These are phyloP conservation scores for Sylvicapra grimmia DNA, from an alignment of 2,113 vertebrate genomes.

Conservation along the genomic window DNA sequence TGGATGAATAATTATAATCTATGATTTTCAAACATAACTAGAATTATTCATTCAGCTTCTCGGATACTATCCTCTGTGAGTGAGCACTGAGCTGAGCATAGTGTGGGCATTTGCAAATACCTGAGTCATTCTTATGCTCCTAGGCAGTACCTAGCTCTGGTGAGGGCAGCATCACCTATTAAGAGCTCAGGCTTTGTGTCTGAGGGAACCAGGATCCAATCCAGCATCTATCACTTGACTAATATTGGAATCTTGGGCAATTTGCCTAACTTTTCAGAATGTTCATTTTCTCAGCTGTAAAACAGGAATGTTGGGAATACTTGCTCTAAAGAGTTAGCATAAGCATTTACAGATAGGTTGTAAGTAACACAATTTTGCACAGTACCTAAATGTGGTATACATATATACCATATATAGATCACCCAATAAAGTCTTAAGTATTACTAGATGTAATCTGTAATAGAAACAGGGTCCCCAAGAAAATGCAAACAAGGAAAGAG, in stretches of 20 bases:
- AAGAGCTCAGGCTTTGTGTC: neutral
- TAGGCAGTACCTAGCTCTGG: neutral
- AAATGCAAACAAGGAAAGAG: neutral
- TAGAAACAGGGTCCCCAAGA: neutral
- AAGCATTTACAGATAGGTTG: neutral
- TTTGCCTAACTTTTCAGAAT: neutral
- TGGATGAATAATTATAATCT: neutral
- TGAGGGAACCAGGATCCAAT: neutral
- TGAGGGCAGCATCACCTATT: neutral
- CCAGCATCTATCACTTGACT: neutral
- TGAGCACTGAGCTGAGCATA: neutral
- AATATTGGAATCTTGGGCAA: neutral
- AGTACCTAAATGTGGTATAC: neutral
- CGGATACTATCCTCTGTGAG: neutral
- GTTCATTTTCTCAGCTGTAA: neutral
- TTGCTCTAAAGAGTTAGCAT: neutral
- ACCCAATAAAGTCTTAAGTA: neutral
- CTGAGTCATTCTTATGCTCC: neutral
- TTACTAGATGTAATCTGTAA: neutral
- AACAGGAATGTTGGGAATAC: neutral
- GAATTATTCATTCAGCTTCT: neutral
- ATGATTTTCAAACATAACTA: neutral
- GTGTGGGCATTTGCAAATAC: neutral
- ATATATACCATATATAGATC: neutral
- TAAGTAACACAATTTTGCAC: neutral